phyloP scores from a whole-genome alignment of 2,113 vertebrate species.

The Ctenodactylus gundi region DNA sequence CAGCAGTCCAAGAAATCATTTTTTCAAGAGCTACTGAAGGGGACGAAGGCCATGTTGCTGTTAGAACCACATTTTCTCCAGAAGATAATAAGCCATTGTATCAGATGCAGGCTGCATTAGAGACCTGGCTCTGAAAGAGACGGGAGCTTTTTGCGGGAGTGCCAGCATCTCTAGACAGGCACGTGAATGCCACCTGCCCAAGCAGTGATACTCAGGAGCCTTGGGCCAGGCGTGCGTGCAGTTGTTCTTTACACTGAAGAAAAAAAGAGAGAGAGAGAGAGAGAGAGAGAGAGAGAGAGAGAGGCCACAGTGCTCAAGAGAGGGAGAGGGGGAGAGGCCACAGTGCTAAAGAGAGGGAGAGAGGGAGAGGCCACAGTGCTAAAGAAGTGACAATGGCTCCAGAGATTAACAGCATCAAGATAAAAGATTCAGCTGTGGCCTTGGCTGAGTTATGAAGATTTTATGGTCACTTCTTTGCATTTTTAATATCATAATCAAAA shows the following conservation, averaged over 20 bases:
- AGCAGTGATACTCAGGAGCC: conserved; percentile 10
- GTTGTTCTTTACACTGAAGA: conserved; percentile 48
- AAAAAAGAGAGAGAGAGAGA: background rate
- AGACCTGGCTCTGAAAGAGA: background rate
- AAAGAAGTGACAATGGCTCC: conserved; percentile 3
- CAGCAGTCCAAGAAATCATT: background rate
- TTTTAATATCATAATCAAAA: background rate
- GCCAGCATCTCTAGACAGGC: conserved; percentile 44
- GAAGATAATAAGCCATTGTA: background rate
- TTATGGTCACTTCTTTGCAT: background rate
- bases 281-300: too few species aligned
- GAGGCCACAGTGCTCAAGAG: too few species aligned
- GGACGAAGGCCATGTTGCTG: background rate
- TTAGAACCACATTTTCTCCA: background rate
- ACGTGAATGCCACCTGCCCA: conserved; percentile 58
- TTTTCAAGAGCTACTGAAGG: background rate
- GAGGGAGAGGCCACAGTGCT: too few species aligned
- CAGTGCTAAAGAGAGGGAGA: too few species aligned
- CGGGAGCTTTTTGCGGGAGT: background rate
- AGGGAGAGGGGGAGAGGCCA: too few species aligned
- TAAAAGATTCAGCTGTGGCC: background rate
- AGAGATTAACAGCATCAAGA: background rate
- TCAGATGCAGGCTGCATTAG: background rate
- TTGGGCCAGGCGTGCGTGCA: background rate
- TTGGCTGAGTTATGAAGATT: background rate